Base-by-base conservation (phyloP, 2,888 invertebrate species). In the Linnaemya vulpina region DNA sequence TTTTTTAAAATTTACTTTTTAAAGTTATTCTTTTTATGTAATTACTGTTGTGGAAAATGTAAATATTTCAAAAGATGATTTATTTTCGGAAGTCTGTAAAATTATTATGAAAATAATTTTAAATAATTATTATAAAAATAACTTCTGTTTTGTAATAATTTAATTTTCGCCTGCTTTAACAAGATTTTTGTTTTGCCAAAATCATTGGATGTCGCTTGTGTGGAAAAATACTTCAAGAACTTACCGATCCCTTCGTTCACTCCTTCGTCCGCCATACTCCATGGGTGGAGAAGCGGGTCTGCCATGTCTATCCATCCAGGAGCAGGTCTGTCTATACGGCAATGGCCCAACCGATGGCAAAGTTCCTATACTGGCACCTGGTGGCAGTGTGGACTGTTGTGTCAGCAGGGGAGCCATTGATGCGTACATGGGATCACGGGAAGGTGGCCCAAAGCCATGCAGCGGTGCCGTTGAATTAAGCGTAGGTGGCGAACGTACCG, bases 251-350 rank as follows among this genome's bases (percentile, higher is more conserved):
- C 92, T 89, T 63, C 92, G 90, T 73, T 92, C 92, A 87, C 90
- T 92, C 53, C 92, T 90, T 82, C 92, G 89, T 70, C 92, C 92
- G 71, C 92, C 92, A 90, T 94, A 94, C 90, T 95, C 95, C 89
- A 94, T 91, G 22, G 95, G 96, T 68, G 98, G 98, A 38, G 98
- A 98, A 25, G 95, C 97, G 0, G 97, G 97, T 86, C 98, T 94
- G 5, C 98, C 98, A 90, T 96, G 96, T 79, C 97, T 94, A 93
- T 98, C 98, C 95, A 98, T 97, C 98, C 98, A 98, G 82, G 97
- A 97, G 93, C 98, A 98, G 71, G 97, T 96, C 89, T 97, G 97
- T 78, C 96, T 91, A 89, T 92, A 93, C 88, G 93, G 93, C 86
- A 92, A 88, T 51, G 85, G 58, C 43, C 92, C 89, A 90, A 46